Percentiles rank a stretch among this genome's conserved stretches.
Conservation (phyloP, 2,113 vertebrate species). For the Centropus unirufus region DNA sequence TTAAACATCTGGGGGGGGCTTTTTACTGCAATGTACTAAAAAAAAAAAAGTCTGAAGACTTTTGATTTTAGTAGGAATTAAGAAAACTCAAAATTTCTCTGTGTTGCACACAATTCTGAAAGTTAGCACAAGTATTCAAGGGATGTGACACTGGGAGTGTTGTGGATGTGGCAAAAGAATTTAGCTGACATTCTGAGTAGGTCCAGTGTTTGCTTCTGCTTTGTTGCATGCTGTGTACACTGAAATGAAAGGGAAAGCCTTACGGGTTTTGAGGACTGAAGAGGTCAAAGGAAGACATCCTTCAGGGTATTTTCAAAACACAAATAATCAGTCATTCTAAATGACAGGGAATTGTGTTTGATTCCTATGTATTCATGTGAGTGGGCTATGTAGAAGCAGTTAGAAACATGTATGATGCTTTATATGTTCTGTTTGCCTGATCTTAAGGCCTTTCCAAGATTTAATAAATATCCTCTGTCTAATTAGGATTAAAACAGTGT, state of each 20-base stretch:
- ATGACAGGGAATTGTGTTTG: not conserved
- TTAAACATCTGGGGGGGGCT: accelerated
- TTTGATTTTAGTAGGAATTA: not conserved
- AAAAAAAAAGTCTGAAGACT: not conserved
- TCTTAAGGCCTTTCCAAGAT: not conserved
- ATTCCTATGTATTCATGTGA: not conserved
- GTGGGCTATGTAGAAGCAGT: not conserved
- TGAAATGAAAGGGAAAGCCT: not conserved
- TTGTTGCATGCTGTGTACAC: not conserved
- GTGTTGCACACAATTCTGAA: not conserved
- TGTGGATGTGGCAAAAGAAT: not conserved
- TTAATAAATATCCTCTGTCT: not conserved
- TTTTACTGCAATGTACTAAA: not conserved
- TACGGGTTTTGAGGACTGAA: not conserved
- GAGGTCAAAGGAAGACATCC: not conserved
- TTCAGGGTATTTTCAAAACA: not conserved
- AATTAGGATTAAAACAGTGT: not conserved
- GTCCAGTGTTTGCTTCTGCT: not conserved
- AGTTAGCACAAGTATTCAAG: not conserved
- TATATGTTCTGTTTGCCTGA: not conserved
- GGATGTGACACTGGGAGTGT: not conserved
- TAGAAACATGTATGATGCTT: not conserved
- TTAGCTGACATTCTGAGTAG: not conserved
- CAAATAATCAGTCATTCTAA: not conserved
- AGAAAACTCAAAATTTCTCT: not conserved